Percentiles rank a stretch among this genome's conserved stretches.
These are phyloP conservation scores for Rhynchophorus ferrugineus DNA, from an alignment of 1,140 invertebrate genomes.

Conservation along the genomic window DNA sequence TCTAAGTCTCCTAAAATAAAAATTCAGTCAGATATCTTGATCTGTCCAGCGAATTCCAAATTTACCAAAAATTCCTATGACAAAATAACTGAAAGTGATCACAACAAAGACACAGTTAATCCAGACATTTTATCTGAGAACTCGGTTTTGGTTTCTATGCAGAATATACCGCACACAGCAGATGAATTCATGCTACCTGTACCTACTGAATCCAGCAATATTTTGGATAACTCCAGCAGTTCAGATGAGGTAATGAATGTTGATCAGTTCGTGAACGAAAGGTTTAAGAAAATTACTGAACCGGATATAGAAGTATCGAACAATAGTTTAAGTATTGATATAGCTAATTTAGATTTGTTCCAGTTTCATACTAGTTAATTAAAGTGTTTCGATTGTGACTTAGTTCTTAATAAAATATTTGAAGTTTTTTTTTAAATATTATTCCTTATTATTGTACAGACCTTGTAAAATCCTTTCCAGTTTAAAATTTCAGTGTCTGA, in stretches of 20 bases:
- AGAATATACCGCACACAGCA: constrained; percentile 24
- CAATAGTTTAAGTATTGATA: constrained; percentile 29
- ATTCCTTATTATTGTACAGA: no score
- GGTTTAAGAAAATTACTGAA: constrained; percentile 37
- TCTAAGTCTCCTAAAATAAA: constrained; percentile 10
- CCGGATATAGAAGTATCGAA: constrained; percentile 28
- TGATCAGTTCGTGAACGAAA: constrained; percentile 38
- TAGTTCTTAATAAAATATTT: no score
- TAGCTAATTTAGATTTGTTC: constrained; percentile 35
- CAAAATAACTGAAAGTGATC: not conserved
- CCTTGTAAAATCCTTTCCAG: no score
- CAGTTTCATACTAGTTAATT: constrained; percentile 33
- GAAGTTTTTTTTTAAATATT: no score
- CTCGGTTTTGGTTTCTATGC: constrained; percentile 21
- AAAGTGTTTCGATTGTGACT: no score
- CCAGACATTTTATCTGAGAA: constrained; percentile 28
- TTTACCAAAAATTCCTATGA: not conserved
- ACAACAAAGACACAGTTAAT: constrained; percentile 10
- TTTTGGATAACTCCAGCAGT: constrained; percentile 34
- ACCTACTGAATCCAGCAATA: constrained; percentile 23
- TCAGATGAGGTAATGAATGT: constrained; percentile 39
- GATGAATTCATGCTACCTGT: constrained; percentile 33
- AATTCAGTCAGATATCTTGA: constrained; percentile 14
- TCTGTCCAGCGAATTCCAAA: constrained; percentile 13
- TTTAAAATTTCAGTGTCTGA: no score